These are phyloP conservation scores for Dysidea cf. avara DNA, from an alignment of 37 sponge, comb jelly and placozoan species.

Conservation along the genomic window DNA sequence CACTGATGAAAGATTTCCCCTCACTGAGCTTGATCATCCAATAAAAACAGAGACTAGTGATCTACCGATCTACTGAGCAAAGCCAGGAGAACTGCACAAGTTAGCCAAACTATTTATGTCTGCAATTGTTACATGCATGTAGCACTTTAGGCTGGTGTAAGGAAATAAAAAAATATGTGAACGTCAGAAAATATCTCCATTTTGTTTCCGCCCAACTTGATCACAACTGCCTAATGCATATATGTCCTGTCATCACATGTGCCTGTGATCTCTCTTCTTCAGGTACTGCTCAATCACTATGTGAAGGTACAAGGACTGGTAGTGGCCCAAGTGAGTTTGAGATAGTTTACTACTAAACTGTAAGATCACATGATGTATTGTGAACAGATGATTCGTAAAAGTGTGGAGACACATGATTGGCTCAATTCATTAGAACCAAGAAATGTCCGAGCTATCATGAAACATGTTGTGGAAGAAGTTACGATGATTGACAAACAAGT, in stretches of 20 bases:
- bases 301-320: conserved; percentile 74
- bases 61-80: conserved; percentile 48
- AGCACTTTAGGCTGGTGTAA: no score
- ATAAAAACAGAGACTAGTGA: conserved; percentile 57
- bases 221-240: no score
- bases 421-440: conserved; percentile 89
- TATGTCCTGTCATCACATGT: background rate
- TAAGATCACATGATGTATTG: background rate
- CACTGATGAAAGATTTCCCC: conserved; percentile 82
- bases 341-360: background rate
- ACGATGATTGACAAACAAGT: conserved; percentile 88
- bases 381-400: conserved; percentile 93
- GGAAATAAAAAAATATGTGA: no score
- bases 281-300: conserved; percentile 74
- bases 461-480: conserved; percentile 93
- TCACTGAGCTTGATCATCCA: conserved; percentile 39
- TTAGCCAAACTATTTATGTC: conserved; percentile 7
- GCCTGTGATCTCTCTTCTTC: background rate
- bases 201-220: no score
- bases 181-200: no score
- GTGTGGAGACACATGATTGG: conserved; percentile 98
- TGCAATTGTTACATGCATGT: background rate
- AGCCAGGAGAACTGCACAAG: conserved; percentile 67
- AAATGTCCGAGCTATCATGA: conserved; percentile 88
- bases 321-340: conserved; percentile 57